These are phyloP conservation scores for Petrolisthes cinctipes DNA, from an alignment of 2,888 invertebrate genomes.

Conservation along the genomic window DNA sequence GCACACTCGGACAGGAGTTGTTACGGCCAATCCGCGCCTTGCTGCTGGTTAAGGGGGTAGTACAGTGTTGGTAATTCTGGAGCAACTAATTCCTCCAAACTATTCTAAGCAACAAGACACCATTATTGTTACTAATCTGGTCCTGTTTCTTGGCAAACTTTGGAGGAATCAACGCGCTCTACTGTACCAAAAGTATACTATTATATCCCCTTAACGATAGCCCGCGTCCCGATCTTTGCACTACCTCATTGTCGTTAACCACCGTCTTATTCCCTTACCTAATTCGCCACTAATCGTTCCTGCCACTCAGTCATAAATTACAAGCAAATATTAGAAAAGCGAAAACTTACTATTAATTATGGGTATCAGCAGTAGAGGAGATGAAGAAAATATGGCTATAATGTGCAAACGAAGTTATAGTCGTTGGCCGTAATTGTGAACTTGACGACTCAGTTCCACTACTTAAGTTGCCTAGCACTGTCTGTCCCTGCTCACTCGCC, in stretches of 20 bases:
- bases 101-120: too few relatives aligned
- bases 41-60: constrained; percentile 49
- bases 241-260: constrained; percentile 20
- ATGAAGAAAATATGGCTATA: background rate
- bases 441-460: constrained; percentile 53
- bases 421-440: constrained; percentile 52
- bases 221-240: constrained; percentile 39
- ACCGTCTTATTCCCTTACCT: background rate
- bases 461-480: constrained; percentile 38
- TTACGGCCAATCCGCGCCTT: constrained; percentile 54
- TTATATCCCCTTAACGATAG: constrained; percentile 29
- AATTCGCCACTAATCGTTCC: background rate
- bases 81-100: too few relatives aligned
- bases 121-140: too few relatives aligned
- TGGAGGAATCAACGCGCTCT: too few relatives aligned
- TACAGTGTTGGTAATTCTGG: too few relatives aligned
- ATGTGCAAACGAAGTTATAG: constrained; percentile 28
- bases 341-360: too few relatives aligned
- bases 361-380: background rate
- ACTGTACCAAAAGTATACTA: too few relatives aligned
- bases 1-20: constrained; percentile 54
- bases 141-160: too few relatives aligned
- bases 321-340: too few relatives aligned
- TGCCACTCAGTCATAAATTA: background rate
- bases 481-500: constrained; percentile 25